Evolutionary conservation across 2,113 vertebrate species (phyloP).

Genomic region (Rhabdornis inornatus): DNA sequence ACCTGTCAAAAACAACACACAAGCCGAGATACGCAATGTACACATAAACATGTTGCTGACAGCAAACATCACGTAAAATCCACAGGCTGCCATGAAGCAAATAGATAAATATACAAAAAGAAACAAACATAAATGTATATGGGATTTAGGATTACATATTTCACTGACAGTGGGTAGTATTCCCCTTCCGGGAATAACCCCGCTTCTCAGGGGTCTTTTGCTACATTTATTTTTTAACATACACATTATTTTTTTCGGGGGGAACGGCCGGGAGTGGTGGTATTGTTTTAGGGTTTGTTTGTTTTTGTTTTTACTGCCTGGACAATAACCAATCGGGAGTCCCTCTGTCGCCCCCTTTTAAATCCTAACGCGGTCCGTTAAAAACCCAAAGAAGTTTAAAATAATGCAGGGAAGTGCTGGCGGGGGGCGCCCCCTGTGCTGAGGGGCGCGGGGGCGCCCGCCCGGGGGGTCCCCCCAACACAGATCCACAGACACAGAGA

Average conservation of each 20-base stretch:
- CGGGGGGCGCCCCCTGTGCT: slow-evolving; percentile 60
- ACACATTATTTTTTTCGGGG: background rate
- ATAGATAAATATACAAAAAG: slow-evolving; percentile 32
- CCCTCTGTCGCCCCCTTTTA: slow-evolving; percentile 81
- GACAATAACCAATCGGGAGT: slow-evolving; percentile 83
- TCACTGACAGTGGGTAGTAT: background rate
- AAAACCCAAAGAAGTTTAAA: slow-evolving; percentile 77
- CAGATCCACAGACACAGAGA: slow-evolving; percentile 65
- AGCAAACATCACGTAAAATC: slow-evolving; percentile 37
- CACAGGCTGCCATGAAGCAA: slow-evolving; percentile 54
- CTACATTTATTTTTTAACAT: background rate
- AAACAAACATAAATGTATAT: background rate
- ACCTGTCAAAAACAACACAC: slow-evolving; percentile 84
- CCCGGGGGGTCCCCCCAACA: slow-evolving; percentile 50
- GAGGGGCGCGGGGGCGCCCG: slow-evolving; percentile 55
- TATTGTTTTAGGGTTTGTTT: slow-evolving; percentile 68
- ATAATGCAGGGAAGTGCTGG: slow-evolving; percentile 62
- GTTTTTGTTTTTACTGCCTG: slow-evolving; percentile 80
- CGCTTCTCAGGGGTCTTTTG: background rate
- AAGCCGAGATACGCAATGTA: slow-evolving; percentile 66
- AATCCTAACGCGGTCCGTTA: slow-evolving; percentile 78
- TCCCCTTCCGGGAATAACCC: background rate
- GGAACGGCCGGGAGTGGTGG: background rate
- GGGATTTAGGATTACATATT: slow-evolving; percentile 9
- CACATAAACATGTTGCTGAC: slow-evolving; percentile 45